A percentile compares a stretch with the other conserved stretches of the same genome.
Evolutionary conservation across 2,113 vertebrate genomes (phyloP).

Genomic region (Peromyscus californicus): DNA sequence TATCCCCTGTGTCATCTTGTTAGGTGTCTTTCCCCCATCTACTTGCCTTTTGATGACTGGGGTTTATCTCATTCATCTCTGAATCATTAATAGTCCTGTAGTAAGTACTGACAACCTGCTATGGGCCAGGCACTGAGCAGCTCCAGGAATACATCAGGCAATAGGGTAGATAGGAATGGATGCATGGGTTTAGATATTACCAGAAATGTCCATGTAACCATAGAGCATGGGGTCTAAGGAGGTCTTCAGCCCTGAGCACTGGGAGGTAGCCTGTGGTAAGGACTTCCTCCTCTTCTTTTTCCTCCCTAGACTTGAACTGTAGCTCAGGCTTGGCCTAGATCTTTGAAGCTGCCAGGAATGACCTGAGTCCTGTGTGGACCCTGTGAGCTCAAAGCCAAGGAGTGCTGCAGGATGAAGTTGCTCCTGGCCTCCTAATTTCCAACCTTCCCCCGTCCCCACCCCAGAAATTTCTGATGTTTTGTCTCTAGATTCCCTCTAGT

Average conservation of each 20-base stretch:
- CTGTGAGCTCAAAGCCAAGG: neutral
- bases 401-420: neutral
- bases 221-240: neutral
- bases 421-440: neutral
- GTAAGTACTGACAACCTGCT: neutral
- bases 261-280: neutral
- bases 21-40: neutral
- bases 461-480: neutral
- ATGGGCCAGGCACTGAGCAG: neutral
- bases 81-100: neutral
- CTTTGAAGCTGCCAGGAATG: neutral
- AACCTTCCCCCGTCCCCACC: too few species aligned
- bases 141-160: neutral
- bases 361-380: neutral
- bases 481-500: neutral
- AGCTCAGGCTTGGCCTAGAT: neutral
- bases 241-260: neutral
- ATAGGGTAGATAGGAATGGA: neutral
- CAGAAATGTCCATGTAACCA: neutral
- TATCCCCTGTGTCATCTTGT: neutral
- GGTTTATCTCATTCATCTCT: neutral
- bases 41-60: neutral
- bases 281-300: conserved; percentile 71
- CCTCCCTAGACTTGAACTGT: conserved; percentile 35
- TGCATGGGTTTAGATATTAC: neutral